Conservation (phyloP, 2,113 vertebrate species). For the Cavia aperea region DNA sequence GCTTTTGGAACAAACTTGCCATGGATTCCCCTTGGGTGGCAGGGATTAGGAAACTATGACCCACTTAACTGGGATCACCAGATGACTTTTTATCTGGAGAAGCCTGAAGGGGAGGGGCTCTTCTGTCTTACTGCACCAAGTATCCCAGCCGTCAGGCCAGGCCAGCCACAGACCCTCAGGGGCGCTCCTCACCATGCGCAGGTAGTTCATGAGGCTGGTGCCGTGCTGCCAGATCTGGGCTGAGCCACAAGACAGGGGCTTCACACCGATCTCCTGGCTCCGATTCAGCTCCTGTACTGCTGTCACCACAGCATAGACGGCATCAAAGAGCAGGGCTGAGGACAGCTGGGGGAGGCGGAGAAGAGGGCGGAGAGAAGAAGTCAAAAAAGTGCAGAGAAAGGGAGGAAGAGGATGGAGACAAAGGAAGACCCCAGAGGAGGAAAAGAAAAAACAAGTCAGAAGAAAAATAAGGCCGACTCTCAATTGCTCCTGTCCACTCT, state of each 20-base stretch:
- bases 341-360: slow-evolving; percentile 81
- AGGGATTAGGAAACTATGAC: not conserved
- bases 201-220: slow-evolving; percentile 99
- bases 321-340: slow-evolving; percentile 93
- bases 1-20: not conserved
- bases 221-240: slow-evolving; percentile 99
- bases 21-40: not conserved
- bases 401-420: not conserved
- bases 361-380: not conserved
- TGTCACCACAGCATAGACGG: slow-evolving; percentile 89
- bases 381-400: rapidly evolving
- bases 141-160: rapidly evolving
- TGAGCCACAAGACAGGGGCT: slow-evolving; percentile 94
- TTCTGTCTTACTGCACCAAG: no score
- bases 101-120: not conserved
- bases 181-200: slow-evolving; percentile 91
- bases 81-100: not conserved
- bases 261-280: slow-evolving; percentile 96
- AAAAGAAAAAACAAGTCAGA: not conserved
- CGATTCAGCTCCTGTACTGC: slow-evolving; percentile 96
- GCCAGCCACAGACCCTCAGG: not conserved
- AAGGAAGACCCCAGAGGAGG: not conserved
- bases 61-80: not conserved
- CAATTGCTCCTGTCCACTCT: not conserved
- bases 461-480: not conserved